phyloP scores from a whole-genome alignment of 2,888 invertebrate species.

The Mythimna impura region DNA sequence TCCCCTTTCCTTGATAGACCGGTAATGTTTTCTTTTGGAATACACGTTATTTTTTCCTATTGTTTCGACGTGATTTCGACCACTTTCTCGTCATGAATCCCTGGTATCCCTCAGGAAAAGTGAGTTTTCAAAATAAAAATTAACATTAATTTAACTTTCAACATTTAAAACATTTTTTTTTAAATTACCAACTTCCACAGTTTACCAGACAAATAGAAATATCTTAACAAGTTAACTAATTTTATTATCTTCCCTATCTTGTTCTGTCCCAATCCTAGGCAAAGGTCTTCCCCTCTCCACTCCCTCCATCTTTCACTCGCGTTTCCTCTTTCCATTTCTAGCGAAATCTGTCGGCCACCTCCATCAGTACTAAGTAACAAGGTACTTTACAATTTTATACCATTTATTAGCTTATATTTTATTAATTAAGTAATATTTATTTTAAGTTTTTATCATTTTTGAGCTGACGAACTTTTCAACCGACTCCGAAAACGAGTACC shows the following conservation, averaged over 20 bases:
- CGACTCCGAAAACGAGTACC: background rate
- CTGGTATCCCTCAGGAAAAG: background rate
- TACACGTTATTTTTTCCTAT: background rate
- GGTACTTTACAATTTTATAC: no score
- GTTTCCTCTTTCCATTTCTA: no score
- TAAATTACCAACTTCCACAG: background rate
- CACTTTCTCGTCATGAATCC: background rate
- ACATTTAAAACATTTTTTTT: background rate
- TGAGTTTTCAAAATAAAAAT: background rate
- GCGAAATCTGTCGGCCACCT: no score
- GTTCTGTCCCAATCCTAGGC: no score
- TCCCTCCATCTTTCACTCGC: no score
- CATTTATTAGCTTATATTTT: background rate
- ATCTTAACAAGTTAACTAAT: background rate
- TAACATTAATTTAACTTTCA: background rate
- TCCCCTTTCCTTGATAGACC: background rate
- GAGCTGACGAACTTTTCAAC: background rate
- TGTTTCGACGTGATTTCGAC: background rate
- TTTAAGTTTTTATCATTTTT: background rate
- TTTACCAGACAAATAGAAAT: no score
- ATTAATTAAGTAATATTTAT: background rate
- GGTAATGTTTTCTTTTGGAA: no score
- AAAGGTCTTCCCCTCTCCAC: no score
- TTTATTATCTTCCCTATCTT: no score
- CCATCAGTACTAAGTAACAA: no score